A percentile compares a stretch with the other conserved stretches of the same genome.
phyloP scores from a whole-genome alignment of 35 echinoderm and acorn worm genomes.

The Diadema setosum region DNA sequence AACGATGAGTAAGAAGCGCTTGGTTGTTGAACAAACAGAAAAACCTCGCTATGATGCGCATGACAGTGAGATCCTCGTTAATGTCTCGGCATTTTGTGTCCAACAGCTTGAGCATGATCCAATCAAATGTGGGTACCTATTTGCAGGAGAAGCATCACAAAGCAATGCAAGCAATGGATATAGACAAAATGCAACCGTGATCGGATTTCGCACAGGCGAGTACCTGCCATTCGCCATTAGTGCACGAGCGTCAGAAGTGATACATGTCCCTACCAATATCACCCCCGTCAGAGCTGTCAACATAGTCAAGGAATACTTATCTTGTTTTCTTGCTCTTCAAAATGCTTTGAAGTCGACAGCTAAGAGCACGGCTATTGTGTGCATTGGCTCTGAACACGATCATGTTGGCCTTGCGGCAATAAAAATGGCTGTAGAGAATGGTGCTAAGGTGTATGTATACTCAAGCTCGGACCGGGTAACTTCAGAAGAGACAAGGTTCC shows the following conservation, averaged over 20 bases:
- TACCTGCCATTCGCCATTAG: slow-evolving; percentile 51
- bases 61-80: slow-evolving; percentile 68
- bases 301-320: slow-evolving; percentile 86
- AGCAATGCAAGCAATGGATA: slow-evolving; percentile 76
- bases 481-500: slow-evolving; percentile 78
- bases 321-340: slow-evolving; percentile 94
- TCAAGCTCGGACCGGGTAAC: slow-evolving; percentile 80
- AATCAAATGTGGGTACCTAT: slow-evolving; percentile 54
- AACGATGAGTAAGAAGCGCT: slow-evolving; percentile 73
- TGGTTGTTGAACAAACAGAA: slow-evolving; percentile 75
- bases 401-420: slow-evolving; percentile 87
- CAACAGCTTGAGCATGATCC: slow-evolving; percentile 67
- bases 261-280: slow-evolving; percentile 75
- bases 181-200: slow-evolving; percentile 78
- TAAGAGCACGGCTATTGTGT: slow-evolving; percentile 90
- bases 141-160: slow-evolving; percentile 60
- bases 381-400: slow-evolving; percentile 72
- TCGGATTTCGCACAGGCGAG: slow-evolving; percentile 58
- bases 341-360: slow-evolving; percentile 74
- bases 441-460: slow-evolving; percentile 83
- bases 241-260: slow-evolving; percentile 63
- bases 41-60: slow-evolving; percentile 11
- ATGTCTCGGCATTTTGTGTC: slow-evolving; percentile 72
- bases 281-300: slow-evolving; percentile 86
- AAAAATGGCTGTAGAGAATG: slow-evolving; percentile 85